A percentile compares a stretch with the other conserved stretches of the same genome.
phyloP scores from a whole-genome alignment of 2,113 vertebrate genomes.

The Artemisiospiza belli region DNA sequence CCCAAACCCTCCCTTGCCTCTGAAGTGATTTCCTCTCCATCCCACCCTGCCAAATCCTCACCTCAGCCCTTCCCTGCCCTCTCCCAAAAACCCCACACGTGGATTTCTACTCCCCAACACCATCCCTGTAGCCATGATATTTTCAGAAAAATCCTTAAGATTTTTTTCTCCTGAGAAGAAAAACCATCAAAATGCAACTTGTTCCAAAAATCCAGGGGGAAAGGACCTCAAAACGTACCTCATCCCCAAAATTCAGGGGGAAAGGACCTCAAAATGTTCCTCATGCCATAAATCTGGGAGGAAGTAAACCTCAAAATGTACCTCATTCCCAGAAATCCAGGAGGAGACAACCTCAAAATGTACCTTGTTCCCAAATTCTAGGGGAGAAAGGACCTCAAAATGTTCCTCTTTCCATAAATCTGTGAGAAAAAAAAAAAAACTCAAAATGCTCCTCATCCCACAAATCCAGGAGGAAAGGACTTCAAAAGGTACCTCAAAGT shows the following conservation, averaged over 20 bases:
- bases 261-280: background rate
- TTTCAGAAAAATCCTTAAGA: no score
- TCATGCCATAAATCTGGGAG: no score
- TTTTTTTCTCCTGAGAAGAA: no score
- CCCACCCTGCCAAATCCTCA: background rate
- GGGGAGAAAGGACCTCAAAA: background rate
- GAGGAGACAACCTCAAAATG: background rate
- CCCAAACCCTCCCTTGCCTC: no score
- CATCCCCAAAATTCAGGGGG: no score
- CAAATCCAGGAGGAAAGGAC: background rate
- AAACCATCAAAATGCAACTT: background rate
- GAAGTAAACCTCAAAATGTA: background rate
- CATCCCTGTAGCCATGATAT: background rate
- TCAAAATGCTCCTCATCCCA: background rate
- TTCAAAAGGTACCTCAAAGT: background rate
- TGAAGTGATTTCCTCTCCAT: no score
- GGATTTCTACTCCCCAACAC: background rate
- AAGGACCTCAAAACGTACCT: background rate
- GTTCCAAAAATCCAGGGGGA: background rate
- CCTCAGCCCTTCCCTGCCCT: background rate
- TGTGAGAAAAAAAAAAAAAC: background rate
- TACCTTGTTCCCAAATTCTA: background rate
- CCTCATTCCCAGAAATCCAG: background rate
- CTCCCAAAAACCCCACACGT: background rate
- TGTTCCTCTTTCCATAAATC: accelerated